phyloP scores from a whole-genome alignment of 2,797 vertebrate genomes.

The Gymnothorax reevesii region DNA sequence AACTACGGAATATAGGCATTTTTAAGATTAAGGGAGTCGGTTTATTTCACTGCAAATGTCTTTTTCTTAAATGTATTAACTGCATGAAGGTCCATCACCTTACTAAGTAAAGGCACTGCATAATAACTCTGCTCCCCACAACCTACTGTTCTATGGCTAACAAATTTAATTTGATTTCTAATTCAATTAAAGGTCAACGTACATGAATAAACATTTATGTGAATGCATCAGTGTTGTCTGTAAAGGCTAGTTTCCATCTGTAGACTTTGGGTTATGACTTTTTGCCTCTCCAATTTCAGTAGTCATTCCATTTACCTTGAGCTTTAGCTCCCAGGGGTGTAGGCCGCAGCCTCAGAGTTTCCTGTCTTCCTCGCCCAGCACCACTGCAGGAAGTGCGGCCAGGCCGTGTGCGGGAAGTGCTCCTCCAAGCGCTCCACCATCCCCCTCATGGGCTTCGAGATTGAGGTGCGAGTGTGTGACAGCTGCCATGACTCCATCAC shows the following conservation, averaged over 20 bases:
- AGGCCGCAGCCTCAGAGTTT: conserved; percentile 16
- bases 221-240: too few relatives aligned
- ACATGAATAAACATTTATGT: too few relatives aligned
- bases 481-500: conserved; percentile 94
- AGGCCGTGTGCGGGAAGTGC: conserved; percentile 93
- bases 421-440: conserved; percentile 94
- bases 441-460: conserved; percentile 97
- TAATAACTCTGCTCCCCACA: not conserved
- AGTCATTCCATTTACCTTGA: not conserved
- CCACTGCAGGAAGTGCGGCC: conserved; percentile 72
- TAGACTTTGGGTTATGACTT: too few relatives aligned
- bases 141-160: not conserved
- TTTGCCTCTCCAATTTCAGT: too few relatives aligned
- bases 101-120: not conserved
- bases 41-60: not conserved
- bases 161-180: too few relatives aligned
- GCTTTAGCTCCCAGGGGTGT: not conserved
- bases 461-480: conserved; percentile 94
- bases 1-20: not conserved
- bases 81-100: not conserved
- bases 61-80: not conserved
- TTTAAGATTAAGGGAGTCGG: not conserved
- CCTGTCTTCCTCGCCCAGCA: conserved; percentile 56
- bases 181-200: too few relatives aligned
- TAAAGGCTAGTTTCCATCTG: too few relatives aligned